These are phyloP conservation scores for Cricetomys ansorgei DNA, from an alignment of 2,113 vertebrate species.

Conservation along the genomic window DNA sequence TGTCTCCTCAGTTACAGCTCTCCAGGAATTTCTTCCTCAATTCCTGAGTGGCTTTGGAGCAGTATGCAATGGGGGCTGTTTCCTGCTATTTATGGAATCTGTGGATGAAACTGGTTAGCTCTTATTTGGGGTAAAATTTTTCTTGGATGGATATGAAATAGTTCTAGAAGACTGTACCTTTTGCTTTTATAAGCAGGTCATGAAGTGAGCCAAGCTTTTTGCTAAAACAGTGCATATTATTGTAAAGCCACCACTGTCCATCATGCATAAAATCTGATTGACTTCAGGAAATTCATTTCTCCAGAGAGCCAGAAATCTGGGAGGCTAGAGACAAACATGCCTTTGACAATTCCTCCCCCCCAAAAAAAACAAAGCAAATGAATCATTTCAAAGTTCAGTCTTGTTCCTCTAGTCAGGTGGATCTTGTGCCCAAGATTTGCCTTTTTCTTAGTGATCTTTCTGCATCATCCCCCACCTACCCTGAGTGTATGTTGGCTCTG, in stretches of 20 bases:
- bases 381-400: not conserved
- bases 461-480: not conserved
- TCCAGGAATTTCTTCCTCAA: not conserved
- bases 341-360: not conserved
- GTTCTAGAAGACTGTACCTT: not conserved
- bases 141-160: not conserved
- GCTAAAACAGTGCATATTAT: not conserved
- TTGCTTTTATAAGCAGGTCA: not conserved
- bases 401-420: not conserved
- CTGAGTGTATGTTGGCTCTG: not conserved
- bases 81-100: not conserved
- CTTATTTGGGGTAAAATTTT: not conserved
- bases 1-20: not conserved
- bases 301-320: not conserved
- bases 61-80: not conserved
- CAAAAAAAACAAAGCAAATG: not conserved
- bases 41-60: not conserved
- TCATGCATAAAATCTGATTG: not conserved
- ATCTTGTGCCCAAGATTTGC: not conserved
- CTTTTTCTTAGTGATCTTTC: not conserved
- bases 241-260: not conserved
- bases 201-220: not conserved
- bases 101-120: not conserved
- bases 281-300: not conserved
- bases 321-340: not conserved